Evolutionary conservation across 1,140 invertebrate species (phyloP).

Genomic region (Drosophila nigrodunni): DNA sequence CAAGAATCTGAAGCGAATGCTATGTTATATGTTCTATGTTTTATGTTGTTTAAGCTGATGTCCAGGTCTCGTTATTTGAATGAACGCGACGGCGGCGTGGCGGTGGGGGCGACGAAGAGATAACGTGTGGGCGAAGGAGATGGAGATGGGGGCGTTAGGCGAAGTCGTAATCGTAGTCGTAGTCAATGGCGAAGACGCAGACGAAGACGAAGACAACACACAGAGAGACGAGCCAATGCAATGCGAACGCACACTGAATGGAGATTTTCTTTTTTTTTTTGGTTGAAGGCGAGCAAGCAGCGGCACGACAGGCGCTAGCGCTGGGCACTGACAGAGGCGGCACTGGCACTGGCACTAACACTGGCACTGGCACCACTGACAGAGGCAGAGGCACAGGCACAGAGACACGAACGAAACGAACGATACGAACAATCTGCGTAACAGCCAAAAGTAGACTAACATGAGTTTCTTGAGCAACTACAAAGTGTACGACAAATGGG

Average conservation of each 20-base stretch:
- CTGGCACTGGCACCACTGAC: constrained; percentile 45
- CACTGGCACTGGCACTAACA: constrained; percentile 45
- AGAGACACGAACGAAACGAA: constrained; percentile 45
- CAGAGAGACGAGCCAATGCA: constrained; percentile 16
- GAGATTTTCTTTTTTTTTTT: not conserved
- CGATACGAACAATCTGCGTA: constrained; percentile 84
- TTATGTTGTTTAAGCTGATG: constrained; percentile 26
- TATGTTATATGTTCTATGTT: not conserved
- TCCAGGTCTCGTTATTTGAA: constrained; percentile 8
- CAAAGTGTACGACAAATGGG: constrained; percentile 85
- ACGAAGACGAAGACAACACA: constrained; percentile 1
- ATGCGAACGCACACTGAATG: constrained; percentile 27
- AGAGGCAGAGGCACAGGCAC: constrained; percentile 24
- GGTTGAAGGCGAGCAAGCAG: constrained; percentile 28
- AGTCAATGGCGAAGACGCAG: constrained; percentile 5
- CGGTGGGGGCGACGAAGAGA: not conserved
- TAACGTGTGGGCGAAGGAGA: not conserved
- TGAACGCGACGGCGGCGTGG: not conserved
- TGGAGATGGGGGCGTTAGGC: not conserved
- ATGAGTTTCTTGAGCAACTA: constrained; percentile 85
- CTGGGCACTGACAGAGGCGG: constrained; percentile 33
- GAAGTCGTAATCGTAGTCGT: not conserved
- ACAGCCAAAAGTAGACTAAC: constrained; percentile 85
- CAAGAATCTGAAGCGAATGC: constrained; percentile 25
- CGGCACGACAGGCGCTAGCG: constrained; percentile 44